Conservation (phyloP, 2,797 vertebrate genomes). For the Halcyon chelicuti region DNA sequence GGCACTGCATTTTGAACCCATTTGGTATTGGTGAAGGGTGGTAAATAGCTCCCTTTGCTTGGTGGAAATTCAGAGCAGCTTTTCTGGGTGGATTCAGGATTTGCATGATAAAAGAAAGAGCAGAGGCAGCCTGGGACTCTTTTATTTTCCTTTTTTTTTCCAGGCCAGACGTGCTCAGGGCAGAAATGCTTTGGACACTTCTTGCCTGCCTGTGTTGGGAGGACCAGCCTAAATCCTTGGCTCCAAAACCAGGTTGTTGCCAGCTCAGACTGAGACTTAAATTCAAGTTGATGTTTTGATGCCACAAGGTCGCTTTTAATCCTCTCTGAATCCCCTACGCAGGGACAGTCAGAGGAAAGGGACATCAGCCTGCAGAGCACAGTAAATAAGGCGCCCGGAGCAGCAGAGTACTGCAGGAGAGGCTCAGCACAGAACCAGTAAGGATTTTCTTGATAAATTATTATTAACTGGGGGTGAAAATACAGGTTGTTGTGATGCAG, state of each 20-base stretch:
- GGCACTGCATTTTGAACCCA: not conserved
- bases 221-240: conserved; percentile 40
- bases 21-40: not conserved
- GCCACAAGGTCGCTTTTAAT: conserved; percentile 42
- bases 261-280: conserved; percentile 60
- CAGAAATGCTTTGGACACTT: conserved; percentile 40
- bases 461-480: not conserved
- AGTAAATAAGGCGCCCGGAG: not conserved
- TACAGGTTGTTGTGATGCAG: fast-evolving
- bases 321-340: conserved; percentile 11
- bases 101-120: conserved; percentile 61
- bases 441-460: conserved; percentile 10
- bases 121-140: conserved; percentile 22
- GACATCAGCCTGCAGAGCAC: not conserved
- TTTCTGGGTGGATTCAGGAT: conserved; percentile 12
- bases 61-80: not conserved
- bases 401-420: not conserved
- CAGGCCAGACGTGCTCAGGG: conserved; percentile 50
- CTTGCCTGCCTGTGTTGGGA: not conserved
- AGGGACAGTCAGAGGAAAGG: not conserved
- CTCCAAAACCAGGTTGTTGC: conserved; percentile 29
- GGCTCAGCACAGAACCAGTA: conserved; percentile 3
- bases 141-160: conserved; percentile 37
- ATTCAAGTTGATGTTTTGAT: conserved; percentile 59
- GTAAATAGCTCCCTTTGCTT: not conserved